These are phyloP conservation scores for Axis porcinus DNA, from an alignment of 2,113 vertebrate genomes.

Conservation along the genomic window DNA sequence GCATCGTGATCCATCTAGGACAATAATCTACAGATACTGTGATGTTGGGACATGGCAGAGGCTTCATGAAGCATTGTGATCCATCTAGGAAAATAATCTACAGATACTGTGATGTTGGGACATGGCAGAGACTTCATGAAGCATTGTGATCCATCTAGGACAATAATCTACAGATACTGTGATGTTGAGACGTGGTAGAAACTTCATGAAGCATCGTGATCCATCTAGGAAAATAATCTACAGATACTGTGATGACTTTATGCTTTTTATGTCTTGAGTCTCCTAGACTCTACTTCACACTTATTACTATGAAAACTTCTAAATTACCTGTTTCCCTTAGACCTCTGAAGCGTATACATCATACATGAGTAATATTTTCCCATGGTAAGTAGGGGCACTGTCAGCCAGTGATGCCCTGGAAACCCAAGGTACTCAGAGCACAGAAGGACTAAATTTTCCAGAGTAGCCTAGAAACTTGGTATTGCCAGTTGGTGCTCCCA, in stretches of 20 bases:
- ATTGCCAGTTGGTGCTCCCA: neutral
- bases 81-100: neutral
- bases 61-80: neutral
- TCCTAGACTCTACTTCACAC: neutral
- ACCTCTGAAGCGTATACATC: neutral
- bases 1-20: neutral
- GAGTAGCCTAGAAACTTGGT: neutral
- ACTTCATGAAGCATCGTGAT: neutral
- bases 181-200: neutral
- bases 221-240: neutral
- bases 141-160: neutral
- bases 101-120: neutral
- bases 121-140: neutral
- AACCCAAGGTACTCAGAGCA: neutral
- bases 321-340: neutral
- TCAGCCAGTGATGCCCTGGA: neutral
- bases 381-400: rapidly evolving
- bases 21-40: neutral
- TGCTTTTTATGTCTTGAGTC: neutral
- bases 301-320: neutral
- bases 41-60: neutral
- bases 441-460: neutral
- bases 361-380: neutral
- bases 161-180: neutral
- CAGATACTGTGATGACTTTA: neutral